Percentiles rank a stretch among this genome's conserved stretches.
These are phyloP conservation scores for Leuciscus idus DNA, from an alignment of 2,113 vertebrate genomes.

Conservation along the genomic window DNA sequence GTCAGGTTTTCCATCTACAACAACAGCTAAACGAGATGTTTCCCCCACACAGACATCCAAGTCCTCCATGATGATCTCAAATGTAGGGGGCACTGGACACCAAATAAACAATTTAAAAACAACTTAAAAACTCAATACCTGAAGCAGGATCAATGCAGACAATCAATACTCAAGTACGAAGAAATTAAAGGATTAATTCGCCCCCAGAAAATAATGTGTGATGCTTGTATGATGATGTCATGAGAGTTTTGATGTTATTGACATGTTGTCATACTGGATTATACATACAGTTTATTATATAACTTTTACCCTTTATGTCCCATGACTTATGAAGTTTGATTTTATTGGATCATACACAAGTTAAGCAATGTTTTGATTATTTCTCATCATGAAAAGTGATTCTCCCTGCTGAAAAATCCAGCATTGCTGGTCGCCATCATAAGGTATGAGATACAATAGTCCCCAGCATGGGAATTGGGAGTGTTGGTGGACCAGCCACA, in stretches of 20 bases:
- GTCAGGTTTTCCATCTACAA: conserved; percentile 90
- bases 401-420: no score
- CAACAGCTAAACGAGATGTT: conserved; percentile 83
- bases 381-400: no score
- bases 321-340: no score
- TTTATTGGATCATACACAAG: no score
- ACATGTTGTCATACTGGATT: background rate
- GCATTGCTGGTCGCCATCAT: no score
- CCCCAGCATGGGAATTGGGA: no score
- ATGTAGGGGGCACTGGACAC: conserved; percentile 83
- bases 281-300: background rate
- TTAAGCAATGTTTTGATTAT: background rate
- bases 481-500: no score
- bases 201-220: background rate
- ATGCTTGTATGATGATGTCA: background rate
- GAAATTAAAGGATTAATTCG: background rate
- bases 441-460: no score
- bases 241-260: background rate
- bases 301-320: no score
- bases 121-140: background rate
- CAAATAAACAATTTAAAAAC: background rate
- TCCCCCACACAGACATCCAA: conserved; percentile 85
- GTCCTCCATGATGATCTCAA: conserved; percentile 98
- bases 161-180: background rate
- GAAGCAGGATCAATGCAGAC: background rate